A percentile compares a stretch with the other conserved stretches of the same genome.
phyloP scores from a whole-genome alignment of 1,140 invertebrate genomes.

The Brachionus koreanus region DNA sequence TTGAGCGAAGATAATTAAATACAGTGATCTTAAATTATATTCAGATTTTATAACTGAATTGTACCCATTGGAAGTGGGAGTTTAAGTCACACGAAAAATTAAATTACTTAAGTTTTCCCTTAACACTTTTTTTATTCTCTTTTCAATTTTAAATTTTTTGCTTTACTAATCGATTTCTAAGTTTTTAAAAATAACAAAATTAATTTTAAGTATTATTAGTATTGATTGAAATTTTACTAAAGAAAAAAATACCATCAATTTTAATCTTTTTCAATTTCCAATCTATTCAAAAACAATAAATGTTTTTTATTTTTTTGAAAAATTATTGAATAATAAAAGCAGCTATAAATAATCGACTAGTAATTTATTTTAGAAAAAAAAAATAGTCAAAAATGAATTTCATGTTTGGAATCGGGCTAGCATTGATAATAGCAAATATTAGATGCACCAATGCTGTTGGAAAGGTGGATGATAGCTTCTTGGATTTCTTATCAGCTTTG shows the following conservation, averaged over 20 bases:
- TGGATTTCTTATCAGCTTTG: background rate
- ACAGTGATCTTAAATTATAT: background rate
- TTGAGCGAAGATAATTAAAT: background rate
- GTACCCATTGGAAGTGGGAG: background rate
- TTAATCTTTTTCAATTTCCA: no score
- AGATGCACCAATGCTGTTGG: background rate
- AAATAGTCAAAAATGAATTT: background rate
- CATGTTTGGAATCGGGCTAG: background rate
- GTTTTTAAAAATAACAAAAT: background rate
- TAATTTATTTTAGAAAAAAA: background rate
- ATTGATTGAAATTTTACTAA: no score
- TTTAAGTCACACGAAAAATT: background rate
- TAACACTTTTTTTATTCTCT: background rate
- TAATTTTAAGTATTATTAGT: no score
- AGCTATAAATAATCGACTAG: background rate
- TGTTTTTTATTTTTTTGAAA: background rate
- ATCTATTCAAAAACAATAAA: no score
- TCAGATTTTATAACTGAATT: background rate
- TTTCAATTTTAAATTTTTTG: background rate
- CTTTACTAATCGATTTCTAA: background rate
- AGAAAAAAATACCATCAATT: no score
- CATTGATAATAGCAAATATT: background rate
- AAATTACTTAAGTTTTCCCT: background rate
- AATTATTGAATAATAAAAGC: background rate
- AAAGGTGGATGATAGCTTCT: background rate